A percentile compares a stretch with the other conserved stretches of the same genome.
Evolutionary conservation across 64 coral and sea anemone genomes (phyloP).

Genomic region (Platygyra sinensis): DNA sequence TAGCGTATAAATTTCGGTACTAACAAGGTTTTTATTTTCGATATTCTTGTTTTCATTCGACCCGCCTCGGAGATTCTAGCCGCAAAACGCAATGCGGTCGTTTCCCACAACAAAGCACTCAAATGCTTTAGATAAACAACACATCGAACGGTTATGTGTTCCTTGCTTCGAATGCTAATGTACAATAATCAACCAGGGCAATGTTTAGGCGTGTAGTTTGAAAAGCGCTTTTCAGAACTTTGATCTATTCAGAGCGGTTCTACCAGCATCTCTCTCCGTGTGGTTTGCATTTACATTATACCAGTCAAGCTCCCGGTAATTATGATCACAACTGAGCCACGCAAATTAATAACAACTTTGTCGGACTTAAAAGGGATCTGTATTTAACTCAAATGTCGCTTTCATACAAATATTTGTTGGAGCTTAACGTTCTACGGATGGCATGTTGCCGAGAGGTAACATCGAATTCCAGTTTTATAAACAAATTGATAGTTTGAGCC

Average conservation of each 20-base stretch:
- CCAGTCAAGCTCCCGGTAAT: background rate
- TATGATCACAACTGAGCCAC: background rate
- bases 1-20: background rate
- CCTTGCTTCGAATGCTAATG: slow-evolving; percentile 34
- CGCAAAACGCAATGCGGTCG: slow-evolving; percentile 39
- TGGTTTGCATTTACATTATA: background rate
- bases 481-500: no score
- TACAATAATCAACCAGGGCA: background rate
- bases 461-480: background rate
- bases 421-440: slow-evolving; percentile 9
- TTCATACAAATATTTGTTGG: slow-evolving; percentile 23
- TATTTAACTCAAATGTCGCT: slow-evolving; percentile 29
- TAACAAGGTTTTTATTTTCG: slow-evolving; percentile 21
- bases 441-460: background rate
- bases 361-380: background rate
- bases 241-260: background rate
- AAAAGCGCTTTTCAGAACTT: background rate
- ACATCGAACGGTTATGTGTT: slow-evolving; percentile 22
- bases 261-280: background rate
- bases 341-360: slow-evolving; percentile 19
- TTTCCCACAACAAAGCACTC: slow-evolving; percentile 35
- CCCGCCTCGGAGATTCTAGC: slow-evolving; percentile 24
- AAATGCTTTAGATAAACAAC: slow-evolving; percentile 48
- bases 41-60: slow-evolving; percentile 31
- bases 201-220: background rate